Evolutionary conservation across 2,797 vertebrate species (phyloP), one percentile per base, ranked within the genome.

Genomic region (Nannoperca obscura): DNA sequence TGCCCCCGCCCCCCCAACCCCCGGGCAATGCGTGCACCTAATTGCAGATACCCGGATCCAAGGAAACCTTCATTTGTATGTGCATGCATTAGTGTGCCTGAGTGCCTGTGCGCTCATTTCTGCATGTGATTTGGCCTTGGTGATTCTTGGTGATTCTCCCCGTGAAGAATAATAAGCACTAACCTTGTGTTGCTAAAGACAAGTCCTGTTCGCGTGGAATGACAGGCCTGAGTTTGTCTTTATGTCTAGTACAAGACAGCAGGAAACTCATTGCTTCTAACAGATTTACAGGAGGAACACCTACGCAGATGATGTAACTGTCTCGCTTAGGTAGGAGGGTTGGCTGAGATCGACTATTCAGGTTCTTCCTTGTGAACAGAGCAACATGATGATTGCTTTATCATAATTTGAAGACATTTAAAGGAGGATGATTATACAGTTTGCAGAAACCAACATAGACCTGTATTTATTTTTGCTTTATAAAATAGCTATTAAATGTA

Each of bases 221-320:
- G 86, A 80, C 54, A 88, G 63, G 44, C 60, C 34, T 5, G 69
- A 19, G 55, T 83, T 70, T 80, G 60, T 74, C 72, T 74, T 58
- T 54, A 61, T 77, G 75, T 63, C 65, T 78, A 64, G 61, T 81
- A 69, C 20, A 64, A 78, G 63, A 70, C 72, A 59, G 82, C 71
- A 78, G 80, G 61, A 54, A 81, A 67, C 22, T 66, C 53, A n/a
- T 19, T 38, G 88, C 69, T 80, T 76, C 80, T 86, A 84, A 85
- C 83, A 59, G 71, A 83, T 75, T 83, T 88, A 80, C 86, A 66
- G 82, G 85, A 77, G 76, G 57, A 83, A 88, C 84, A 85, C 89
- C 90, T 84, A 84, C 91, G 63, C 89, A 84, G 84, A 86, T 89
- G 84, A 90, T 89, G 82, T 88, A 91, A 91, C 77, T 7, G 22